Percentiles rank a stretch among this genome's conserved stretches.
These are phyloP conservation scores for Proteles cristata DNA, from an alignment of 2,113 vertebrate species.

Conservation along the genomic window DNA sequence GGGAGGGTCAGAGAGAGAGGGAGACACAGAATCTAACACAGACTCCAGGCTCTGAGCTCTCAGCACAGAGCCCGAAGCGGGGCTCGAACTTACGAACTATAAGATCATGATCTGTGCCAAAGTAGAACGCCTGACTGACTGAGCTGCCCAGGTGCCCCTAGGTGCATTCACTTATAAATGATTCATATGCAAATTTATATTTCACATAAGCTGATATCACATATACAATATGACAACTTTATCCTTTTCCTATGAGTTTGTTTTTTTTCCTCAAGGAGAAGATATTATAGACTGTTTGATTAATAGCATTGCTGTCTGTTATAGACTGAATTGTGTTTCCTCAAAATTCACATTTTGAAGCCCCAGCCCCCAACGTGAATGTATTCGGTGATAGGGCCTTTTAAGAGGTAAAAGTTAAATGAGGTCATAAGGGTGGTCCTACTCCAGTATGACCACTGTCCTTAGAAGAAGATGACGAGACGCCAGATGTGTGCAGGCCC, in stretches of 20 bases:
- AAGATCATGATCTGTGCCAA: too few species aligned
- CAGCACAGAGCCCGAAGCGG: too few species aligned
- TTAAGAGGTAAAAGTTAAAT: not conserved
- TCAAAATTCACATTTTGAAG: not conserved
- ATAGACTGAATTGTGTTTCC: not conserved
- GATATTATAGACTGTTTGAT: constrained; percentile 9
- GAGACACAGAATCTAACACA: too few species aligned
- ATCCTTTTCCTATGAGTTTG: not conserved
- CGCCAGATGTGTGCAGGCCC: not conserved
- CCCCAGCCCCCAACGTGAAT: not conserved
- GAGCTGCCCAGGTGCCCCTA: not conserved
- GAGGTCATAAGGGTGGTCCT: not conserved
- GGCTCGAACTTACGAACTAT: too few species aligned
- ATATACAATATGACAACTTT: not conserved
- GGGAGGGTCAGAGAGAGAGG: too few species aligned
- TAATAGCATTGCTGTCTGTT: not conserved
- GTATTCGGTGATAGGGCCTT: not conserved
- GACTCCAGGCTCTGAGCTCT: too few species aligned
- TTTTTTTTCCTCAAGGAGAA: constrained; percentile 5
- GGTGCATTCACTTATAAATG: not conserved
- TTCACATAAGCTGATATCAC: constrained; percentile 27
- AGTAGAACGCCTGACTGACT: too few species aligned
- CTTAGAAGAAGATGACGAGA: not conserved
- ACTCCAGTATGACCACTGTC: not conserved
- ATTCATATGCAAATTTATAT: not conserved